A percentile compares a stretch with the other conserved stretches of the same genome.
Conservation (phyloP, 2,113 vertebrate species). For the Sinocyclocheilus anophthalmus region DNA sequence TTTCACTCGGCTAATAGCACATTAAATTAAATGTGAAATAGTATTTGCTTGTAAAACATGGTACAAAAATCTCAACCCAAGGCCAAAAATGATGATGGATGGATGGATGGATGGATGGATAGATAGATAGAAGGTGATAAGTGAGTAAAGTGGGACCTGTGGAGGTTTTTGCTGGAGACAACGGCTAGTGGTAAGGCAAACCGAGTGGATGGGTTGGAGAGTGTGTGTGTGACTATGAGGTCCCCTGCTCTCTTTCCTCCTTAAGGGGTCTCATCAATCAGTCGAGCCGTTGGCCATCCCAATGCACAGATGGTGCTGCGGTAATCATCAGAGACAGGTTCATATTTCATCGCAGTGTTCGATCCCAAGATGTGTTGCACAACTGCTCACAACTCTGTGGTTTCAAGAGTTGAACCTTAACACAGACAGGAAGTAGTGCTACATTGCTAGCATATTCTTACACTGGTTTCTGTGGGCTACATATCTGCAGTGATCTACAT, state of each 20-base stretch:
- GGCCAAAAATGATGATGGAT: not conserved
- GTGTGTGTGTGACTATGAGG: not conserved
- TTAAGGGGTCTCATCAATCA: constrained; percentile 2
- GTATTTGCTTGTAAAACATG: not conserved
- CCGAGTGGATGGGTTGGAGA: not conserved
- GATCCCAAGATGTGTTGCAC: not conserved
- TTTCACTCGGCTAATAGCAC: not conserved
- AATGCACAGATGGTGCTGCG: constrained; percentile 40
- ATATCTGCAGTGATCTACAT: not conserved
- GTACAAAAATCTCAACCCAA: too few relatives aligned
- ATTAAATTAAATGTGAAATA: not conserved
- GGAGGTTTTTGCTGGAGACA: not conserved
- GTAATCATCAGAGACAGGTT: constrained; percentile 33
- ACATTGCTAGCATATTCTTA: not conserved
- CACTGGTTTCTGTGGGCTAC: not conserved
- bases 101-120: too few relatives aligned
- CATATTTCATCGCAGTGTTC: constrained; percentile 22
- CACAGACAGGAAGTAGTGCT: not conserved
- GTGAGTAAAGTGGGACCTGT: not conserved
- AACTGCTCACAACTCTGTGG: constrained; percentile 10
- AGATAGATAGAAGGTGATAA: not conserved
- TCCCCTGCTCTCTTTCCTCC: not conserved
- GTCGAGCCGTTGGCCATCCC: not conserved
- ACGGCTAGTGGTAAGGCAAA: not conserved
- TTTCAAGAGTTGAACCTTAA: not conserved